These are phyloP conservation scores for Ptilodon capucinus DNA, from an alignment of 2,888 invertebrate genomes.

Conservation along the genomic window DNA sequence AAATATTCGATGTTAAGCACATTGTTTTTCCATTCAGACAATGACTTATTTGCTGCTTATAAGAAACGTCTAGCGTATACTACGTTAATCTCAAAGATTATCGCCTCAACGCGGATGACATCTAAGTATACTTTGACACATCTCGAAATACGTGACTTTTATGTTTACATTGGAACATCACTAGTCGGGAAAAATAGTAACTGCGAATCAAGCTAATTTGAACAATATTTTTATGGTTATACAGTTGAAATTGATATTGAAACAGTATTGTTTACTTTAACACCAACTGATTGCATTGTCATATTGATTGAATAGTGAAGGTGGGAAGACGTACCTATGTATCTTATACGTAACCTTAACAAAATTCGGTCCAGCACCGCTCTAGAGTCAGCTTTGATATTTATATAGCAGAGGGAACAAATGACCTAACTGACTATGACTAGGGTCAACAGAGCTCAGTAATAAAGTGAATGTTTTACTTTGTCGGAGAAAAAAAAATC, in stretches of 20 bases:
- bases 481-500: no score
- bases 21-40: slow-evolving; percentile 49
- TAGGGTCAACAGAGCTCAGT: no score
- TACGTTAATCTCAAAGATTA: slow-evolving; percentile 67
- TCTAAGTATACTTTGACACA: slow-evolving; percentile 63
- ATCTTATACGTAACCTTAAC: no score
- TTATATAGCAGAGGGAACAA: no score
- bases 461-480: no score
- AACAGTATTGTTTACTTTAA: slow-evolving; percentile 14
- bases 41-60: slow-evolving; percentile 55
- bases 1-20: slow-evolving; percentile 33
- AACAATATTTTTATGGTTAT: not conserved
- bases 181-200: slow-evolving; percentile 38
- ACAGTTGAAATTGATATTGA: slow-evolving; percentile 9
- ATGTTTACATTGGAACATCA: slow-evolving; percentile 63
- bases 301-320: slow-evolving; percentile 23
- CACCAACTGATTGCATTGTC: slow-evolving; percentile 37
- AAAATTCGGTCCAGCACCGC: no score
- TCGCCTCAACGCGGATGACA: slow-evolving; percentile 61
- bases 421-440: no score
- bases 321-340: no score
- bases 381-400: no score
- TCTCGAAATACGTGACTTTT: slow-evolving; percentile 57
- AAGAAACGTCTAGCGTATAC: slow-evolving; percentile 52
- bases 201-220: slow-evolving; percentile 7